Evolutionary conservation across 1,140 invertebrate species (phyloP), one percentile per base, ranked within the genome.

Genomic region (Drosophila watanabei): DNA sequence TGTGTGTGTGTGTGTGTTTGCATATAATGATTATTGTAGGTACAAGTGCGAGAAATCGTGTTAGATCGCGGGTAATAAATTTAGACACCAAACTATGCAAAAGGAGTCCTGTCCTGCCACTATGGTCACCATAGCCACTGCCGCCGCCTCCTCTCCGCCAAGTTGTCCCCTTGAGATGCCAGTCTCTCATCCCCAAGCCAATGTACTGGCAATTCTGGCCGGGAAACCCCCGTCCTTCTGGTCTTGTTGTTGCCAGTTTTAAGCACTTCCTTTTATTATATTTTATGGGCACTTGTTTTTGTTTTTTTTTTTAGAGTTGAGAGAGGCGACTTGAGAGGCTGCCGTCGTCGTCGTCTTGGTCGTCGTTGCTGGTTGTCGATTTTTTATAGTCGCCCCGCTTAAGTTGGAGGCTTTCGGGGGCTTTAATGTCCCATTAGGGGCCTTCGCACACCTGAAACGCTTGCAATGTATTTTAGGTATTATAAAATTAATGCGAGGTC

Each of bases 1-100:
- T n/a, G n/a, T n/a, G n/a, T n/a, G n/a, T 63, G 30, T 78, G 60
- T 88, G 64, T 89, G 75, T 82, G 75, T 82, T 70, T 73, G 68
- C 75, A 85, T 90, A 90, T 90, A 90, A 90, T 90, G 86, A 90
- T 90, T 90, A 90, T 90, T 90, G 86, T 90, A 90, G 86, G 82
- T 90, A 90, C 86, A 90, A 90, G 86, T 90, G 86, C 86, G 86
- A 90, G 86, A 90, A 90, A 90, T 90, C 86, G 86, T 90, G 86
- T 90, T 90, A 90, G 86, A 90, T 90, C 86, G 86, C 87, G 82
- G 82, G 86, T 90, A 90, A 90, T 90, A 90, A 90, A 90, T 90
- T 90, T 85, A 81, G 86, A 90, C 86, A 90, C 86, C 88, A 87
- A 88, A 88, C 84, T 85, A 89, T 89, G 84, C 87, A 84, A 85